Conservation (phyloP, 2,888 invertebrate species). For the Hydrotaea diabolus region DNA sequence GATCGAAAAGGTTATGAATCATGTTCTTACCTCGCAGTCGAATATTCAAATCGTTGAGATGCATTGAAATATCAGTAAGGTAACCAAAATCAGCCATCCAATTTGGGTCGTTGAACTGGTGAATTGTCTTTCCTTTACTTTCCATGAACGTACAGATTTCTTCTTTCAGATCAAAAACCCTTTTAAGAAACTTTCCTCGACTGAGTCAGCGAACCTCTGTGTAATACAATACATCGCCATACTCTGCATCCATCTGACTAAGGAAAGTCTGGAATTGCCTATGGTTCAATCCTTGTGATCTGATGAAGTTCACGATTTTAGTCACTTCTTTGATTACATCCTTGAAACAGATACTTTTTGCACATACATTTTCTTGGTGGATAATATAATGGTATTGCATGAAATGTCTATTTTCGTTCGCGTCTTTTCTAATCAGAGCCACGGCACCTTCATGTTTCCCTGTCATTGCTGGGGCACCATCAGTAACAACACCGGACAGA, state of each 20-base stretch:
- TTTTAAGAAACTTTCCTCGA: slow-evolving; percentile 14
- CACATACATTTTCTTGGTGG: slow-evolving; percentile 1
- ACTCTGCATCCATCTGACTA: neutral
- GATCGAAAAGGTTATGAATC: no score
- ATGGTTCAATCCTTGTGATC: slow-evolving; percentile 11
- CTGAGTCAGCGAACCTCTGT: neutral
- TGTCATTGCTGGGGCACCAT: slow-evolving; percentile 14
- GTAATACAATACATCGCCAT: no score
- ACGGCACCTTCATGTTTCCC: slow-evolving; percentile 1
- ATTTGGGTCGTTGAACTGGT: slow-evolving; percentile 7
- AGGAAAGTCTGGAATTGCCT: slow-evolving; percentile 1
- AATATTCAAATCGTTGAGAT: no score
- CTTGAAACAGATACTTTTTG: neutral
- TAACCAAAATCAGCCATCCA: slow-evolving; percentile 14
- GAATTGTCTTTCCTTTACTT: slow-evolving; percentile 14
- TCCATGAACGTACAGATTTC: slow-evolving; percentile 14
- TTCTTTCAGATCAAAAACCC: slow-evolving; percentile 11
- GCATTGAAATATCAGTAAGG: no score
- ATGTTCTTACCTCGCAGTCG: no score
- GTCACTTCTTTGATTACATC: slow-evolving; percentile 11
- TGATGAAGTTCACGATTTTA: slow-evolving; percentile 5
- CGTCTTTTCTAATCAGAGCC: slow-evolving; percentile 11
- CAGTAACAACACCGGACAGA: slow-evolving; percentile 2
- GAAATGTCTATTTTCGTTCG: slow-evolving; percentile 11
- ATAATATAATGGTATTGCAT: slow-evolving; percentile 11